phyloP scores from a whole-genome alignment of 2,113 vertebrate genomes.

The Lepus americanus region DNA sequence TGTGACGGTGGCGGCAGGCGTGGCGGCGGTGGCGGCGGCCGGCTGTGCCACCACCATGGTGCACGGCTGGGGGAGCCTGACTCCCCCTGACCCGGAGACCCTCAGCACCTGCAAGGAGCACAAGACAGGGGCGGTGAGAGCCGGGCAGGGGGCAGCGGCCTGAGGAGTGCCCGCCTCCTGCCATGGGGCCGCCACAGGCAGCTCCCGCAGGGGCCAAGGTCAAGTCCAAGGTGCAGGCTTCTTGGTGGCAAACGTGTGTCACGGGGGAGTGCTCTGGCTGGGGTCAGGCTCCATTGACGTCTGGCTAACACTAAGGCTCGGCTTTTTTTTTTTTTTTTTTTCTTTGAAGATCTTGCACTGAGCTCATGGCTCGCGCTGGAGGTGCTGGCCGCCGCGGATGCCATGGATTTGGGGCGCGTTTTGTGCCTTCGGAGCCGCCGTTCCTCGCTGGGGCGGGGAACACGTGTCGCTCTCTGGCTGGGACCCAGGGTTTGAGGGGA shows the following conservation, averaged over 20 bases:
- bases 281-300: conserved; percentile 70
- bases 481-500: not conserved
- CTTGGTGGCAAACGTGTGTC: conserved; percentile 50
- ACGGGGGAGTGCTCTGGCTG: conserved; percentile 89
- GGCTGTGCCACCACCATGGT: conserved; percentile 81
- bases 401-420: not conserved
- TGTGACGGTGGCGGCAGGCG: conserved; percentile 66
- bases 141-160: not conserved
- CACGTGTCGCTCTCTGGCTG: not conserved
- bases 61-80: not conserved
- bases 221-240: not conserved
- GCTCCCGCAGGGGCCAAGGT: not conserved
- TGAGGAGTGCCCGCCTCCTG: fast-evolving
- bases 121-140: conserved; percentile 16
- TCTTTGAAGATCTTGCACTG: not conserved
- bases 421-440: not conserved
- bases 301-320: not conserved
- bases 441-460: not conserved
- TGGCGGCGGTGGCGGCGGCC: conserved; percentile 31
- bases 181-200: fast-evolving
- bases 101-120: conserved; percentile 76
- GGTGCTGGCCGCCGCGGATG: not conserved
- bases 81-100: conserved; percentile 9
- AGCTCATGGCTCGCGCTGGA: not conserved
- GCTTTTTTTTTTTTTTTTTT: too few species aligned